Evolutionary conservation across 2,797 vertebrate species (phyloP).

Genomic region (Xiphorhynchus erythropygius): DNA sequence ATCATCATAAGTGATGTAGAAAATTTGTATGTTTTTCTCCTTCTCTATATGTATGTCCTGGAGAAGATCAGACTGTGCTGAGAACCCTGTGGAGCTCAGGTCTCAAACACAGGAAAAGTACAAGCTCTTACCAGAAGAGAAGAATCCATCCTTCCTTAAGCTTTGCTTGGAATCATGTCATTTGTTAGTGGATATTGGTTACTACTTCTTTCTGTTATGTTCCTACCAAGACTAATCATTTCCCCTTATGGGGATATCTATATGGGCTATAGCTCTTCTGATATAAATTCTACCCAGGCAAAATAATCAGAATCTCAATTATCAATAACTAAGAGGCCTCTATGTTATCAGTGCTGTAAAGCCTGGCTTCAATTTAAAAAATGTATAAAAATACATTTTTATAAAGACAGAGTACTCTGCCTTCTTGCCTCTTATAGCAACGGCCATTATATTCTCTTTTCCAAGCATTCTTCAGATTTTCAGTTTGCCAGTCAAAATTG

Average conservation of each 20-base stretch:
- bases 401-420: not conserved
- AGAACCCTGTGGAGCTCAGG: not conserved
- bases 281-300: not conserved
- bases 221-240: not conserved
- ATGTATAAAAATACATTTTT: not conserved
- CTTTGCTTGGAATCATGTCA: not conserved
- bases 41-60: rapidly evolving
- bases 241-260: not conserved
- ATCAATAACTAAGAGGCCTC: not conserved
- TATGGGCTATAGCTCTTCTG: not conserved
- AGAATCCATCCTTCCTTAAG: not conserved
- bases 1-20: not conserved
- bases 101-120: not conserved
- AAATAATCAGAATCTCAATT: not conserved
- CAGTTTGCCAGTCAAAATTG: not conserved
- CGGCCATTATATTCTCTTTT: not conserved
- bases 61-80: not conserved
- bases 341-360: not conserved
- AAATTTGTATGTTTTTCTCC: not conserved
- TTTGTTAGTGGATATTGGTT: not conserved
- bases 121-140: not conserved
- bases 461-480: not conserved
- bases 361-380: not conserved
- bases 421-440: not conserved
- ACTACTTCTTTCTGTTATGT: not conserved